Percentiles rank a stretch among this genome's conserved stretches.
Conservation (phyloP, 2,888 invertebrate species). For the Lamproptera curius region DNA sequence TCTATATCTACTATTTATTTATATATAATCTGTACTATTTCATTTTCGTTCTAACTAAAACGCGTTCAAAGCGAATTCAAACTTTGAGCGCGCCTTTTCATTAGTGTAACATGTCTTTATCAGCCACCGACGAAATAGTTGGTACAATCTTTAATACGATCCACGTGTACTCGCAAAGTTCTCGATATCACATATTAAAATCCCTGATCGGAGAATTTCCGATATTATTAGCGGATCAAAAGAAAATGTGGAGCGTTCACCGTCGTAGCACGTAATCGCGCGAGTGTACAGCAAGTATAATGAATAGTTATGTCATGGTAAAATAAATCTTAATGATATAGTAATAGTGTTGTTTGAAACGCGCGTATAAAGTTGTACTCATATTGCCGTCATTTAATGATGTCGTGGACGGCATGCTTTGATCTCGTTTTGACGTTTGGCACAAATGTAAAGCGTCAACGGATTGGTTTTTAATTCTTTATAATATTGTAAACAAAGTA, state of each 20-base stretch:
- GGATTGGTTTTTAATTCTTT: too few species aligned
- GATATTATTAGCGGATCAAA: conserved; percentile 33
- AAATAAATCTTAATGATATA: conserved; percentile 20
- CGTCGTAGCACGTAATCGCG: conserved; percentile 48
- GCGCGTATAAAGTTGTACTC: conserved; percentile 35
- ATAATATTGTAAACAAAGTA: too few species aligned
- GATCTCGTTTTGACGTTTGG: conserved; percentile 48
- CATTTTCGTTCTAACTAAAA: too few species aligned
- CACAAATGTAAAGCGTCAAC: conserved; percentile 29
- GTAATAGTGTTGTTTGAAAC: conserved; percentile 19
- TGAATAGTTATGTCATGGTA: conserved; percentile 16
- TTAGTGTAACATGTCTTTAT: too few species aligned
- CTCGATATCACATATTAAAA: conserved; percentile 28
- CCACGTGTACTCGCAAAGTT: neutral
- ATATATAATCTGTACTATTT: too few species aligned
- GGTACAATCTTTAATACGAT: neutral
- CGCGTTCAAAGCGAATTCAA: too few species aligned
- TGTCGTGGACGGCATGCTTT: conserved; percentile 60
- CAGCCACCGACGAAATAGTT: too few species aligned
- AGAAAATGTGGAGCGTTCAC: conserved; percentile 32
- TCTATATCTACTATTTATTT: too few species aligned
- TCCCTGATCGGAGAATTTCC: conserved; percentile 20
- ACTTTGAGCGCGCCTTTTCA: too few species aligned
- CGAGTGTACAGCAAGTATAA: conserved; percentile 30
- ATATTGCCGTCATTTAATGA: conserved; percentile 59